Evolutionary conservation across 2,888 invertebrate species (phyloP), one percentile per base, ranked within the genome.

Genomic region (Formica aserva): DNA sequence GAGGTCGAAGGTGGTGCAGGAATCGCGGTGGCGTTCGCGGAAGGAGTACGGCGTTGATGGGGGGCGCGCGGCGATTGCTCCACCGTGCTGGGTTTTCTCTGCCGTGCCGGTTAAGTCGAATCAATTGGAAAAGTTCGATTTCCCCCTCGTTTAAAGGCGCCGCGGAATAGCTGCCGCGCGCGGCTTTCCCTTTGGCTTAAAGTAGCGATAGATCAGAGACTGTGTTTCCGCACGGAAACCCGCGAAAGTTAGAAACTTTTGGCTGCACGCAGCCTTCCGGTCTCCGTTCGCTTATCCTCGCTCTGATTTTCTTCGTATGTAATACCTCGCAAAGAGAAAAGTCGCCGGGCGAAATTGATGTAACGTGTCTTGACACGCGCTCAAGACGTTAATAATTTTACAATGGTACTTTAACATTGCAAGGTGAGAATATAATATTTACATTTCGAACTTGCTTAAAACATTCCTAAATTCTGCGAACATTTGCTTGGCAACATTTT

Each of bases 41-140:
- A 48, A 2, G n/a, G 75, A 71, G 38, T 18, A 29, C 22, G 26
- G 63, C 63, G 45, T 75, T 35, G 32, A 81, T 57, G 29, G 71
- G 84, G 69, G 55, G 57, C 48, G 60, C 65, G 71, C 41, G 74
- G 74, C 84, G 90, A 86, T 85, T 84, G 86, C 87, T 65, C n/a
- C 48, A 86, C 55, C 78, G 69, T 57, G 76, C 85, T 82, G 78
- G 89, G 87, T 90, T 91, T 90, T 88, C 88, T 88, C 22, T 22
- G 22, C 22, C 85, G 85, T 86, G 76, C 81, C 86, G 88, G 91
- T 92, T 92, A 90, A 93, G 91, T 92, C 88, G 91, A 91, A 93
- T 92, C 92, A 92, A 93, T 93, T 93, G 92, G 91, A 92, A 92
- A 93, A 93, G 91, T 93, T 92, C 86, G 87, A 86, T 92, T 88